Evolutionary conservation across 2,888 invertebrate species (phyloP).

Genomic region (Parnassius orleans): DNA sequence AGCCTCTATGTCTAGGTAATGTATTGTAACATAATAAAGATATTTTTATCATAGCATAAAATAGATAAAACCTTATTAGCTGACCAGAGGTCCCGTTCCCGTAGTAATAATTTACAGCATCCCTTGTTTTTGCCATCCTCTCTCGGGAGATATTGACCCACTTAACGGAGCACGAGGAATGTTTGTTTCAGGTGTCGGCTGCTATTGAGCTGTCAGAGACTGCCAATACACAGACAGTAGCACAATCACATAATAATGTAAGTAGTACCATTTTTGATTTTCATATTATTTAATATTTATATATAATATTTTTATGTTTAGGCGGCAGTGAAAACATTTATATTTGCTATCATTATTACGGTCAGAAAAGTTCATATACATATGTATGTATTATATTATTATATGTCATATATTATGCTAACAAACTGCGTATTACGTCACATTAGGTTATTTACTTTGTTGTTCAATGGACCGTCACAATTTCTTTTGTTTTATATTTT

Average conservation of each 20-base stretch:
- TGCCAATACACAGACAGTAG: conserved; percentile 62
- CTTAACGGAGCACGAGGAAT: conserved; percentile 49
- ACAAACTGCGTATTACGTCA: too few species aligned
- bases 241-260: conserved; percentile 64
- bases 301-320: too few species aligned
- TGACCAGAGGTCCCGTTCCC: conserved; percentile 4
- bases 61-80: conserved; percentile 17
- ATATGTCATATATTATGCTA: too few species aligned
- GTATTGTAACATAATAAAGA: background rate
- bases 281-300: background rate
- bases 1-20: too few species aligned
- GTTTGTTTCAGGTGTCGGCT: conserved; percentile 70
- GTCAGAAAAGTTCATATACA: too few species aligned
- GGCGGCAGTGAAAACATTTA: too few species aligned
- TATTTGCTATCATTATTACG: too few species aligned
- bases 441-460: too few species aligned
- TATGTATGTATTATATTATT: too few species aligned
- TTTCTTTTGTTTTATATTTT: too few species aligned
- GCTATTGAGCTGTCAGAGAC: conserved; percentile 66
- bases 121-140: conserved; percentile 24
- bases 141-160: conserved; percentile 61
- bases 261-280: conserved; percentile 37
- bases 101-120: conserved; percentile 29
- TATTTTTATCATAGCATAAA: background rate
- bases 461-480: too few species aligned